These are phyloP conservation scores for Apamea epomidion DNA, from an alignment of 2,888 invertebrate genomes.

Conservation along the genomic window DNA sequence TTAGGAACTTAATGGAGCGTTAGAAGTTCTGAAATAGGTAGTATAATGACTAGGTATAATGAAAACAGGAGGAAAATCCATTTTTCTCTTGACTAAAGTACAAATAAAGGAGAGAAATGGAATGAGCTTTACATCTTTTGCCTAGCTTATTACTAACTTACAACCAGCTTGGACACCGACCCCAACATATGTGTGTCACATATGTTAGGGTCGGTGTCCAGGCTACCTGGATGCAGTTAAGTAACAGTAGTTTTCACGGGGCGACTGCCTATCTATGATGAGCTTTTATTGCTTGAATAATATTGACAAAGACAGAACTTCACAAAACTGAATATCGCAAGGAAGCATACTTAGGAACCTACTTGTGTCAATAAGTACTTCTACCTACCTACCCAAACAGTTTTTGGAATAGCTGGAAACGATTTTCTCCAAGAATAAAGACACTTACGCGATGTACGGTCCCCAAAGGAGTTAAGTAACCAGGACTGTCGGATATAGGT, in stretches of 20 bases:
- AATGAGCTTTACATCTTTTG: neutral
- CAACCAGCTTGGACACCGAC: neutral
- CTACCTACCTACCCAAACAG: neutral
- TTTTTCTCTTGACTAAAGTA: neutral
- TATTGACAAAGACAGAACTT: neutral
- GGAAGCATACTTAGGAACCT: neutral
- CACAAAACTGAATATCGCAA: neutral
- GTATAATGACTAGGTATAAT: neutral
- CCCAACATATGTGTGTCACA: neutral
- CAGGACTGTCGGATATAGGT: too few species aligned
- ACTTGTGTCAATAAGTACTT: neutral
- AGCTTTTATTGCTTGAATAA: neutral
- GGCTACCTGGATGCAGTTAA: neutral
- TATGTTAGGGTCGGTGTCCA: neutral
- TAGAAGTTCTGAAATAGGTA: slow-evolving; percentile 3
- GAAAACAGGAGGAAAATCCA: neutral
- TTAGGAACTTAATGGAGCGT: slow-evolving; percentile 12
- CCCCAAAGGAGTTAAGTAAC: too few species aligned
- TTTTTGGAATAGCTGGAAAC: neutral
- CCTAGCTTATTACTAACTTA: neutral
- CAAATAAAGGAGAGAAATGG: neutral
- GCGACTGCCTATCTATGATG: neutral
- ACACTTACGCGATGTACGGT: neutral
- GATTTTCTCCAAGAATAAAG: neutral
- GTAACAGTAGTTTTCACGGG: neutral